Base-by-base conservation (phyloP, 2,888 invertebrate genomes). In the Oegoconia quadripuncta region DNA sequence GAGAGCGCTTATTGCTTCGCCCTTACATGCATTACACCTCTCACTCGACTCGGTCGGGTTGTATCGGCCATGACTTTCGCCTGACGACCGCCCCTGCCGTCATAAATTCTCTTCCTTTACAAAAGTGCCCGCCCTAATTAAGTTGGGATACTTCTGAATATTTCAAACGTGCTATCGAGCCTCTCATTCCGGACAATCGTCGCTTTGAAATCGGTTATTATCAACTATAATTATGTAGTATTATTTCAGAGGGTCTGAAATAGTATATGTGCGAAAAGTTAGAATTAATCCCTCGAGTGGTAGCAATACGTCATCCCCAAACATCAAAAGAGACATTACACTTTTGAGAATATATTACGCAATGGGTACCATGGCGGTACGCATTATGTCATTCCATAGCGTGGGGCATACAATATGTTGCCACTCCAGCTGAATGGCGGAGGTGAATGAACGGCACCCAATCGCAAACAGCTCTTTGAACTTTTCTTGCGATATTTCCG, bases 51-150 rank as follows among this genome's bases (percentile, higher is more conserved):
- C 58, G 45, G 63, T 53, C 57, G 65, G 59, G 59, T 70, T 64
- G 58, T 64, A 59, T 55, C 55, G 58, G 53, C 66, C 63, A 60
- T 73, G 74, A 71, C 70, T 76, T 69, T 69, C 59, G 59, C 53
- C 57, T 60, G 64, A 61, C 64, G 63, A 58, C 54, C 64, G 40
- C 48, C 66, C 66, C 48, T 49, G 44, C 53, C 57, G 52, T 65
- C 69, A 66, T 75, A 75, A 75, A 76, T 75, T 66, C 60, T 46
- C 52, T 46, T 50, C 60, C 64, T 63, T 54, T 52, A 63, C 70
- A 74, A 70, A 71, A 73, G 67, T 64, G 57, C 63, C 64, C 59
- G 52, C 56, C 57, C 73, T 76, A 78, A 80, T 79, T 77, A 79
- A 74, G 67, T 67, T 57, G 72, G 70, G 60, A 63, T 72, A 73